Evolutionary conservation across 2,888 invertebrate species (phyloP), one percentile per base, ranked within the genome.

Genomic region (Argyresthia albistria): DNA sequence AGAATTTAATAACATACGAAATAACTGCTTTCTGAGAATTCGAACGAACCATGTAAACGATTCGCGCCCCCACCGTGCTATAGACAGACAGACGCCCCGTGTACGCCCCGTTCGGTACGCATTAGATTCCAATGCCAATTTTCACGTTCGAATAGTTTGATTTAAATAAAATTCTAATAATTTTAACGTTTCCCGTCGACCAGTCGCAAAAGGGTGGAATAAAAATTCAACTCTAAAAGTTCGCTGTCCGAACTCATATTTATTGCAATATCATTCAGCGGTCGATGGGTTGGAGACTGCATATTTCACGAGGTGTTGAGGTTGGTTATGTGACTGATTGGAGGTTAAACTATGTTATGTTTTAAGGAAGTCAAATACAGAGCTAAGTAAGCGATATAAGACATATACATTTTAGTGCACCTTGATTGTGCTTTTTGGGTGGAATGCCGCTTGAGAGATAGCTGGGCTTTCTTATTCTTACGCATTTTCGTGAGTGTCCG

Each of bases 1-100:
- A 80, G 77, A 84, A 86, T 84, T 84, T 83, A 84, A 86, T 84
- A 84, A 81, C 73, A 77, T 66, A 65, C 65, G 69, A 70, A 69
- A 72, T 73, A 73, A 72, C 66, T 63, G 66, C 54, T 55, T 65
- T 60, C 62, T 64, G 61, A 69, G 72, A 69, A 60, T 68, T 69
- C 63, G 59, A 61, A 60, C 56, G 58, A 57, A 62, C 61, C 62
- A 57, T 64, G 66, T 62, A 65, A 63, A 65, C 64, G 67, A 63
- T 64, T 39, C 39, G 39, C 39, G 6, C 25, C 25, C 25, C 25
- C 25, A 25, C 25, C 25, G 2, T 25, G 25, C 25, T 25, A 25
- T 25, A 25, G 25, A 25, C 25, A 25, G 3, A 25, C 6, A 6
- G 2, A 25, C 25, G n/a, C n/a, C n/a, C n/a, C n/a, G 6, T 25